Conservation (phyloP, 2,797 vertebrate species). For the Zenarchopterus dispar region DNA sequence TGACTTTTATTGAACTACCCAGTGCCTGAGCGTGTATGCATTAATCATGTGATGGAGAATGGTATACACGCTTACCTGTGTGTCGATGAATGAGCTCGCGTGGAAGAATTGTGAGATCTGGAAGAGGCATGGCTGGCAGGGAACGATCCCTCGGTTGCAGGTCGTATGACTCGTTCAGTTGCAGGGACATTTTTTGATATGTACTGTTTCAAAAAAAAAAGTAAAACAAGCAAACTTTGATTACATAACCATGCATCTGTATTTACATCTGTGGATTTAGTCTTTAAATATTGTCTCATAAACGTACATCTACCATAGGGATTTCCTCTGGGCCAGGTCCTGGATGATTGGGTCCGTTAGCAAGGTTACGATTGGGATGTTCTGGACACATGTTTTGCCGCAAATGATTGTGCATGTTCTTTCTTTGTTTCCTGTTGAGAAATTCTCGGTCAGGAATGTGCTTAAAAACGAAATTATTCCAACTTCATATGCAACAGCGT, state of each 20-base stretch:
- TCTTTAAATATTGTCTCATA: conserved; percentile 4
- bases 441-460: conserved; percentile 6
- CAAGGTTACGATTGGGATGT: conserved; percentile 92
- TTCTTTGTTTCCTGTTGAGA: conserved; percentile 91
- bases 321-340: conserved; percentile 95
- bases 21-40: too few relatives aligned
- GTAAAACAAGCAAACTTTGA: conserved; percentile 8
- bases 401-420: conserved; percentile 97
- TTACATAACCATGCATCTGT: neutral
- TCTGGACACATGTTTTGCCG: conserved; percentile 96
- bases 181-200: conserved; percentile 95
- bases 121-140: conserved; percentile 95
- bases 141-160: conserved; percentile 92
- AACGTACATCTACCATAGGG: conserved; percentile 94
- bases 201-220: conserved; percentile 81
- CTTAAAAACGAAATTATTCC: neutral
- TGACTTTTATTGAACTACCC: too few relatives aligned
- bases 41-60: neutral
- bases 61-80: conserved; percentile 81
- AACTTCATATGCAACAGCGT: too few relatives aligned
- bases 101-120: conserved; percentile 96
- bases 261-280: conserved; percentile 11
- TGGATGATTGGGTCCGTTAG: conserved; percentile 96
- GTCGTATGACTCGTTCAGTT: conserved; percentile 92
- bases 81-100: conserved; percentile 93